phyloP scores from a whole-genome alignment of 2,113 vertebrate genomes.

The Glaucidium brasilianum region DNA sequence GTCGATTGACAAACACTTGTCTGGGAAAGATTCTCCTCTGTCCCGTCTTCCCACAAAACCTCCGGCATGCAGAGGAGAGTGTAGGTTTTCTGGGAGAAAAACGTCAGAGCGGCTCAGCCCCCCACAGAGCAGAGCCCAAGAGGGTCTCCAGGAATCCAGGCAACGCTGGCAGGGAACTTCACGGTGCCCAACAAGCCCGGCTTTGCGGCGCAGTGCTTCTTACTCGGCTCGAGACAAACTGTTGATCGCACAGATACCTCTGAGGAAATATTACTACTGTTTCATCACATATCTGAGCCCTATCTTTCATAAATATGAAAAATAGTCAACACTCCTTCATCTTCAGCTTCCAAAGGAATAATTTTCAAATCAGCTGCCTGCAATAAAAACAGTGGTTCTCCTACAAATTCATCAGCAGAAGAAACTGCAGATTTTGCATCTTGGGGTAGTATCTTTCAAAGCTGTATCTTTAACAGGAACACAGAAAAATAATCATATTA shows the following conservation, averaged over 20 bases:
- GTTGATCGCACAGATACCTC: rapidly evolving
- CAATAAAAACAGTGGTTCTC: not conserved
- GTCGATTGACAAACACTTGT: no score
- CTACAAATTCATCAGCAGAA: not conserved
- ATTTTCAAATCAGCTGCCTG: not conserved
- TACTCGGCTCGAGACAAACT: not conserved
- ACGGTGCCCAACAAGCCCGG: no score
- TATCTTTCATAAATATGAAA: not conserved
- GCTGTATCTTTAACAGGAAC: not conserved
- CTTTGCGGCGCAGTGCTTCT: rapidly evolving
- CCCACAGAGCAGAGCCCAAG: not conserved
- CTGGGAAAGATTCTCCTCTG: not conserved
- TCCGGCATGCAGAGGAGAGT: no score
- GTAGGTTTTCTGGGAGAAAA: not conserved
- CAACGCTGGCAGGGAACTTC: no score
- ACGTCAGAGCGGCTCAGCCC: not conserved
- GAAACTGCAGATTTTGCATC: slow-evolving; percentile 35
- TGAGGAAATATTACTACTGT: not conserved
- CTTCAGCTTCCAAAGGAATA: not conserved
- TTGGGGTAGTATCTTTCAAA: not conserved
- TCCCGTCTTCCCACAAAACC: no score
- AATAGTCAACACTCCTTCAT: rapidly evolving
- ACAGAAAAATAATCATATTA: slow-evolving; percentile 42
- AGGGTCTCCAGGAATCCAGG: not conserved
- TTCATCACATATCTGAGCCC: not conserved